Evolutionary conservation across 2,113 vertebrate species (phyloP), one percentile per base, ranked within the genome.

Genomic region (Emberiza fucata): DNA sequence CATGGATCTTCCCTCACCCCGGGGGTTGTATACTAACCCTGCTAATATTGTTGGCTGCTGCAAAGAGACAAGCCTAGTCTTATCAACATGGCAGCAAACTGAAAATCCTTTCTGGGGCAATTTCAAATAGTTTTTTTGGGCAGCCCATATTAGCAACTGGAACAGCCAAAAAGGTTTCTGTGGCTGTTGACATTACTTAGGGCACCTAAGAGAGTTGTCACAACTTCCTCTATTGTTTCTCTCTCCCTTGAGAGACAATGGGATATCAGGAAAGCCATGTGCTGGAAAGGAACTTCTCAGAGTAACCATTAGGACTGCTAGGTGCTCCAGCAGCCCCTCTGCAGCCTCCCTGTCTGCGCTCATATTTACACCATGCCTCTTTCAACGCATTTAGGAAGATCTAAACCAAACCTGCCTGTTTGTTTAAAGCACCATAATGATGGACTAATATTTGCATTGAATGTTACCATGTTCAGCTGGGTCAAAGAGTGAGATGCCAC

Each of bases 401-500:
- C 31, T 88, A 83, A 93, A 82, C 47, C 37, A 93, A 93, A 75
- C 20, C 19, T 54, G 19, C 28, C 44, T 63, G 56, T 50, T 69
- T 19, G 45, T 82, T 80, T 73, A 95, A 93, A 87, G 69, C 51
- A 59, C 4, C 5, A 44, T 4, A 6, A 45, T 50, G 54, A 71
- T 47, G 40, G 35, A 60, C 66, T 57, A 71, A 68, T 76, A 79
- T 56, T 89, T 90, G 48, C 61, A 56, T 39, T 73, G 54, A 77
- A 69, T 31, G 22, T 53, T 81, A 28, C 48, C 1, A 1, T 40
- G 61, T 48, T 68, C 80, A 86, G 44, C 39, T 28, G 21, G 33
- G 77, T 86, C 76, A 94, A 78, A 91, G 71, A 90, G n/a, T 19
- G 13, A 84, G 53, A 81, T 86, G 57, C 24, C 87, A 54, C 48